Evolutionary conservation across 2,797 vertebrate genomes (phyloP).

Genomic region (Erethizon dorsatum): DNA sequence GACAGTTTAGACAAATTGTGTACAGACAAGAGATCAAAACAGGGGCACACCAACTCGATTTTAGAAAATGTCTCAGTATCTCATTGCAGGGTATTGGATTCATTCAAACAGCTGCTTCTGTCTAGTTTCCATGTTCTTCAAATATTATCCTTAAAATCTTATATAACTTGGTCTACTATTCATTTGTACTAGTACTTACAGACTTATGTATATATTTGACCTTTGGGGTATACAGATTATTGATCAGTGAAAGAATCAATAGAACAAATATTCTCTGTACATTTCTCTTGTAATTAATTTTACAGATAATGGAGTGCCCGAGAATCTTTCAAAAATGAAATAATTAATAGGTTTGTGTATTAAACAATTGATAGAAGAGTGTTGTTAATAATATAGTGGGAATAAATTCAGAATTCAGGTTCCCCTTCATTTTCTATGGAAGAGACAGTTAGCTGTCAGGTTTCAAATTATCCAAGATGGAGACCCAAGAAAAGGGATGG

Average conservation of each 20-base stretch:
- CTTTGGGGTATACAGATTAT: background rate
- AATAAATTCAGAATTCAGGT: background rate
- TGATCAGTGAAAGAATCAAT: conserved; percentile 30
- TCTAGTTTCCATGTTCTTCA: background rate
- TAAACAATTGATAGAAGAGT: background rate
- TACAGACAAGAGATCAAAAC: conserved; percentile 65
- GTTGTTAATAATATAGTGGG: background rate
- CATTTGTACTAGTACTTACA: background rate
- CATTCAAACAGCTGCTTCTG: background rate
- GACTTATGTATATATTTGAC: background rate
- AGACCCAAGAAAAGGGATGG: background rate
- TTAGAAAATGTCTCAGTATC: conserved; percentile 22
- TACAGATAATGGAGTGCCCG: background rate
- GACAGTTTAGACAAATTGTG: conserved; percentile 58
- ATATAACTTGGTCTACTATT: background rate
- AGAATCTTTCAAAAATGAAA: background rate
- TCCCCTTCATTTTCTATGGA: conserved; percentile 3
- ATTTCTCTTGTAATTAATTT: background rate
- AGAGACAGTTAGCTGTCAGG: background rate
- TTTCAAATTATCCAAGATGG: conserved; percentile 21
- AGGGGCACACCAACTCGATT: background rate
- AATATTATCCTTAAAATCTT: background rate
- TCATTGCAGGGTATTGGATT: background rate
- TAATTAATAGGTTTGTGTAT: background rate
- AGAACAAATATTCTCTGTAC: background rate